These are phyloP conservation scores for Noctua comes DNA, from an alignment of 2,888 invertebrate species.

Conservation along the genomic window DNA sequence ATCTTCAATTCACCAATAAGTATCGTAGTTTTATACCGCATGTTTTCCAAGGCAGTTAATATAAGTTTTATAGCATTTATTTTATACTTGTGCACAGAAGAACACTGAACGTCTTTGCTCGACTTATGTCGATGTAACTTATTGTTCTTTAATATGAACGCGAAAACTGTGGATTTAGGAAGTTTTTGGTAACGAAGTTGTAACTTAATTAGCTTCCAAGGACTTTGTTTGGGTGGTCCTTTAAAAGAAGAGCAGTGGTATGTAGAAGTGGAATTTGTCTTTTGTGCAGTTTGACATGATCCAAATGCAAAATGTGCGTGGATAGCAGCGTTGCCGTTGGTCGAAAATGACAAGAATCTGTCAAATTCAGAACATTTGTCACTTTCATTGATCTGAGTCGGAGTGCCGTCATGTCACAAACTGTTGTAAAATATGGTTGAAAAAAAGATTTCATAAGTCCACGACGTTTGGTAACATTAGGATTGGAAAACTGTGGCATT, in stretches of 20 bases:
- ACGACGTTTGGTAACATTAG: not conserved
- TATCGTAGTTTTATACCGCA: constrained; percentile 55
- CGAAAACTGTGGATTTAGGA: constrained; percentile 41
- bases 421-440: not conserved
- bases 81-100: constrained; percentile 67
- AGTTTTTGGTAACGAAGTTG: constrained; percentile 3
- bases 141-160: constrained; percentile 65
- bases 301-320: not conserved
- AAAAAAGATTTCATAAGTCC: not conserved
- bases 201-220: constrained; percentile 19
- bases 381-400: not conserved
- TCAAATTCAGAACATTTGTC: not conserved
- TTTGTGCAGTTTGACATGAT: not conserved
- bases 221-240: not conserved
- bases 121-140: constrained; percentile 70
- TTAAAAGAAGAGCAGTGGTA: not conserved
- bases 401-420: not conserved
- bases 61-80: constrained; percentile 68
- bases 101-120: constrained; percentile 69
- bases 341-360: not conserved
- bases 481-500: too few relatives aligned
- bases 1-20: constrained; percentile 49
- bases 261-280: not conserved
- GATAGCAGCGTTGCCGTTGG: not conserved
- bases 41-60: constrained; percentile 60